phyloP scores from a whole-genome alignment of 92 coral and sea anemone species.

The Heliopora coerulea region DNA sequence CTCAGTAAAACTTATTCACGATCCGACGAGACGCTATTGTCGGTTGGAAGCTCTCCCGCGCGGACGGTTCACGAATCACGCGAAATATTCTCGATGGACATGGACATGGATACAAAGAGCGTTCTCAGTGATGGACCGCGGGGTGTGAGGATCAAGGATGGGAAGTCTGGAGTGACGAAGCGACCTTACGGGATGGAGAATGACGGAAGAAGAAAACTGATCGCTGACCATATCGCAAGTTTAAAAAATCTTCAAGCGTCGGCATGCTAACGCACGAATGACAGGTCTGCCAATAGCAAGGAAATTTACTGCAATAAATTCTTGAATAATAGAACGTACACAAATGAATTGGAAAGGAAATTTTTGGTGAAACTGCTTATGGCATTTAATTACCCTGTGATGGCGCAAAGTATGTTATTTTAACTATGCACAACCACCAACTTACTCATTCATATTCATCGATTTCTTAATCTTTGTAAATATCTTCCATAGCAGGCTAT shows the following conservation, averaged over 20 bases:
- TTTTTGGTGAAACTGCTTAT: too few relatives aligned
- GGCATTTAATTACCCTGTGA: too few relatives aligned
- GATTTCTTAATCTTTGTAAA: too few relatives aligned
- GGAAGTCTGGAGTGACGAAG: too few relatives aligned
- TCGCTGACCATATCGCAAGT: conserved; percentile 74
- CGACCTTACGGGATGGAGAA: neutral
- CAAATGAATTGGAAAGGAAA: too few relatives aligned
- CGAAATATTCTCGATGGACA: conserved; percentile 39
- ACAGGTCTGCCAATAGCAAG: too few relatives aligned
- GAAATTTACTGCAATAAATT: too few relatives aligned
- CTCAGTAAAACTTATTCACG: conserved; percentile 15
- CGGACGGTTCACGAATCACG: conserved; percentile 8
- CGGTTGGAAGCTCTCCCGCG: neutral
- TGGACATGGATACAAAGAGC: conserved; percentile 16
- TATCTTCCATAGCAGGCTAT: too few relatives aligned
- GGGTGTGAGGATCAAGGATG: neutral
- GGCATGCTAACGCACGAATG: conserved; percentile 82
- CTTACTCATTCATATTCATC: too few relatives aligned
- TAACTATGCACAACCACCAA: too few relatives aligned
- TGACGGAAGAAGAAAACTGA: conserved; percentile 41
- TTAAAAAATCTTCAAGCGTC: conserved; percentile 90
- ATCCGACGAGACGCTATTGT: conserved; percentile 10
- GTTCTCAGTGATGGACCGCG: conserved; percentile 17
- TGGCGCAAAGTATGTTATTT: too few relatives aligned
- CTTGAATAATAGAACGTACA: too few relatives aligned